These are phyloP conservation scores for Apamea sordens DNA, from an alignment of 2,888 invertebrate genomes.

Conservation along the genomic window DNA sequence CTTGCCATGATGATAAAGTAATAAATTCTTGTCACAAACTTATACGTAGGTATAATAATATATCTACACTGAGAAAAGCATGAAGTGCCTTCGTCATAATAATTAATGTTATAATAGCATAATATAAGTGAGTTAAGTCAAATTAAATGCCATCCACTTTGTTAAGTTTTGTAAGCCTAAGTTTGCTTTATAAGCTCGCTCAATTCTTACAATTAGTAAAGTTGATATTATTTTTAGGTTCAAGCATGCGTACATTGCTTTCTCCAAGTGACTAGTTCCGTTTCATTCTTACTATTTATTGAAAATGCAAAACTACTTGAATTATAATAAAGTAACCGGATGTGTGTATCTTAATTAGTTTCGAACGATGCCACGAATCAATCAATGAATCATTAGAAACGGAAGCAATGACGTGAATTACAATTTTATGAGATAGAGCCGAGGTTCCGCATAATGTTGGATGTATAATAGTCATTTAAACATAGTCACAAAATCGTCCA, in stretches of 20 bases:
- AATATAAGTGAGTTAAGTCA: slow-evolving; percentile 90
- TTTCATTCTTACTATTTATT: slow-evolving; percentile 60
- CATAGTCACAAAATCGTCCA: slow-evolving; percentile 86
- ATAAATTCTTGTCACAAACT: slow-evolving; percentile 89
- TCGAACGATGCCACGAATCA: slow-evolving; percentile 55
- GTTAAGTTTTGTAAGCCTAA: slow-evolving; percentile 89
- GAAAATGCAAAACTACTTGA: slow-evolving; percentile 49
- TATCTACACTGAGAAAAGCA: slow-evolving; percentile 83
- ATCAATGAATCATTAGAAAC: slow-evolving; percentile 68
- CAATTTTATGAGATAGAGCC: slow-evolving; percentile 80
- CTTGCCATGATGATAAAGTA: slow-evolving; percentile 90
- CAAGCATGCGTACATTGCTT: slow-evolving; percentile 78
- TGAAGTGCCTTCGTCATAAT: slow-evolving; percentile 89
- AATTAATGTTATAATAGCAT: slow-evolving; percentile 84
- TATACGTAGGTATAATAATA: slow-evolving; percentile 78
- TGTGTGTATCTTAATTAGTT: slow-evolving; percentile 62
- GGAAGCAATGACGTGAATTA: slow-evolving; percentile 81
- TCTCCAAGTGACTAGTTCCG: slow-evolving; percentile 67
- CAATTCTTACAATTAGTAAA: slow-evolving; percentile 88
- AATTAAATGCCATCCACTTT: slow-evolving; percentile 90
- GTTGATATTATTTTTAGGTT: slow-evolving; percentile 83
- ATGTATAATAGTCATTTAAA: slow-evolving; percentile 84
- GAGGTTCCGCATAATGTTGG: slow-evolving; percentile 80
- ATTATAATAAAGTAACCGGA: slow-evolving; percentile 60
- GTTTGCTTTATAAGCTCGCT: slow-evolving; percentile 89